Percentiles rank a stretch among this genome's conserved stretches.
Evolutionary conservation across 2,797 vertebrate genomes (phyloP).

Genomic region (Brachyrhaphis roseni): DNA sequence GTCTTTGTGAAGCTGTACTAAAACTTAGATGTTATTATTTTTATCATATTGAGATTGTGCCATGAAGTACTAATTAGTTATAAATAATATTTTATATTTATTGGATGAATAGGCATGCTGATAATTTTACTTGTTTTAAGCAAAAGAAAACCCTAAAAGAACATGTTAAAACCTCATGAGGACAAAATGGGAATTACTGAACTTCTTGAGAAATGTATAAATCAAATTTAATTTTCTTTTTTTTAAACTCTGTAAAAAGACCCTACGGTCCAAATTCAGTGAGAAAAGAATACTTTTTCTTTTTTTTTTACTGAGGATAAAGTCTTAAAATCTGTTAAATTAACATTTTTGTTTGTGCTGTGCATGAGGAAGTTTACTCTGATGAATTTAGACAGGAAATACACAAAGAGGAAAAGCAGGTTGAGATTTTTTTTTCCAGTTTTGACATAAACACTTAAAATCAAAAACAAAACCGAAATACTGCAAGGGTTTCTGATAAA

Average conservation of each 20-base stretch:
- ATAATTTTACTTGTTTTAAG: not conserved
- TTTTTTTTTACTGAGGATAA: not conserved
- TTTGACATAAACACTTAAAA: constrained; percentile 17
- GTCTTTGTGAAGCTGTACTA: not conserved
- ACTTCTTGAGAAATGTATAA: not conserved
- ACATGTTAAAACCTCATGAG: not conserved
- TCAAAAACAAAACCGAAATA: constrained; percentile 8
- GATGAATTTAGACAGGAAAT: not conserved
- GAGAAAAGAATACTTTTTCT: not conserved
- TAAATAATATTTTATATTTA: not conserved
- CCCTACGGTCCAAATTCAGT: not conserved
- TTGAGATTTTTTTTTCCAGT: constrained; percentile 18
- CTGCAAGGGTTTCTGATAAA: constrained; percentile 1
- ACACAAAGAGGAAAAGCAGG: constrained; percentile 2
- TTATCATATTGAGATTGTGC: not conserved
- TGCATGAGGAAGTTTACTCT: not conserved
- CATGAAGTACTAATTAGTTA: constrained; percentile 4
- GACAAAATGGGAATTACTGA: not conserved
- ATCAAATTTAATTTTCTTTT: not conserved
- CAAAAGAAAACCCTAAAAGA: not conserved
- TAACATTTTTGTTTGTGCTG: not conserved
- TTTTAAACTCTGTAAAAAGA: not conserved
- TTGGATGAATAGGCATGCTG: not conserved
- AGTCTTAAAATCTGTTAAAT: not conserved
- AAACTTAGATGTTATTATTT: not conserved